Evolutionary conservation across 2,888 invertebrate genomes (phyloP).

Genomic region (Drosophila meridiana): DNA sequence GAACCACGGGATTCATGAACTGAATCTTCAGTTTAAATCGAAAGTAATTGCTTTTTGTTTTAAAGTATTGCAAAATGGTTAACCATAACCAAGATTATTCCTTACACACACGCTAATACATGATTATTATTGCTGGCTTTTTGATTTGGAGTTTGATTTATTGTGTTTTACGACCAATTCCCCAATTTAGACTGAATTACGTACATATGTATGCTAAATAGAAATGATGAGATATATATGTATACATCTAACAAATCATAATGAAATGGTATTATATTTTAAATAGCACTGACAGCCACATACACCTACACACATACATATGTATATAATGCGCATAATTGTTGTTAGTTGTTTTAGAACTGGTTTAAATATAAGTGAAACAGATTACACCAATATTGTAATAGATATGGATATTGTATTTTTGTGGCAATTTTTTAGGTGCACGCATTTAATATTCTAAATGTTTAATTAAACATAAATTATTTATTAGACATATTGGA

Average conservation of each 20-base stretch:
- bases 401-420: slow-evolving; percentile 55
- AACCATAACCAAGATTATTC: background rate
- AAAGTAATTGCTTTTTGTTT: background rate
- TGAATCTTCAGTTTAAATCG: background rate
- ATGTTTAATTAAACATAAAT: slow-evolving; percentile 51
- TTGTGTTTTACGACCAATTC: slow-evolving; percentile 77
- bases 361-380: slow-evolving; percentile 42
- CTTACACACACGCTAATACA: background rate
- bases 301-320: slow-evolving; percentile 9
- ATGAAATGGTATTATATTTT: slow-evolving; percentile 71
- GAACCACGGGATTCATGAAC: background rate
- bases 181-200: slow-evolving; percentile 82
- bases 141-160: slow-evolving; percentile 50
- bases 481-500: slow-evolving; percentile 29
- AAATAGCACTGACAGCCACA: slow-evolving; percentile 47
- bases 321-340: slow-evolving; percentile 48
- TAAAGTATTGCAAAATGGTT: background rate
- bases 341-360: slow-evolving; percentile 68
- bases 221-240: slow-evolving; percentile 37
- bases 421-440: slow-evolving; percentile 71
- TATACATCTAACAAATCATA: slow-evolving; percentile 50
- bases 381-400: slow-evolving; percentile 58
- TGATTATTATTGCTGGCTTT: slow-evolving; percentile 31
- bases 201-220: slow-evolving; percentile 60
- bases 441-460: slow-evolving; percentile 62